phyloP scores from a whole-genome alignment of 2,113 vertebrate species.

The Sceloporus tristichus region DNA sequence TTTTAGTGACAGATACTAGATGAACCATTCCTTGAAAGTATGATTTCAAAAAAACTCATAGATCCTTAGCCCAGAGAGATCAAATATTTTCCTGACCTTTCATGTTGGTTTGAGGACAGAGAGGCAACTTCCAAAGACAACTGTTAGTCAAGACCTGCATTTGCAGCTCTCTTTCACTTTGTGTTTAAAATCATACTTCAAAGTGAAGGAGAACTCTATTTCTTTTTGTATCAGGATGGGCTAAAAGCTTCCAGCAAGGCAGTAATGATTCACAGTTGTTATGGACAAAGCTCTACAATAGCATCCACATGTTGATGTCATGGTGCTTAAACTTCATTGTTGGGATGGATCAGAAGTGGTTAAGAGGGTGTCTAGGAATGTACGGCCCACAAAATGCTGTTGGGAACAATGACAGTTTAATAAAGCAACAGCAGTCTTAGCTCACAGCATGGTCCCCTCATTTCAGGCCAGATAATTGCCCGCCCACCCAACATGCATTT shows the following conservation, averaged over 20 bases:
- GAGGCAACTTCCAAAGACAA: background rate
- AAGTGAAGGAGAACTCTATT: constrained; percentile 17
- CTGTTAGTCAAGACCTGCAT: constrained; percentile 12
- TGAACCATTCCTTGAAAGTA: constrained; percentile 31
- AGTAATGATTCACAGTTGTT: constrained; percentile 31
- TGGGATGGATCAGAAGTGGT: background rate
- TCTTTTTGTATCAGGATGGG: constrained; percentile 11
- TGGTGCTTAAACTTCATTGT: constrained; percentile 4
- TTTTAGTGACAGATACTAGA: constrained; percentile 55
- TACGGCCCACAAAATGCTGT: background rate
- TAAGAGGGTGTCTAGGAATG: constrained; percentile 6
- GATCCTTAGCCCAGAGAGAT: constrained; percentile 32
- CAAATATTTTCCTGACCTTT: background rate
- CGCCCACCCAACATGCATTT: background rate
- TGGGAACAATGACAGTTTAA: background rate
- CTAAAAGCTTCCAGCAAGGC: constrained; percentile 21
- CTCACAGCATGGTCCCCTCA: background rate
- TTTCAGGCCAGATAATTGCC: background rate
- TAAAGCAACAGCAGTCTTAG: background rate
- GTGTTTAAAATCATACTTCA: constrained; percentile 18
- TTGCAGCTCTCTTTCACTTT: constrained; percentile 45
- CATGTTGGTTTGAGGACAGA: constrained; percentile 35
- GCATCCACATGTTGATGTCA: constrained; percentile 3
- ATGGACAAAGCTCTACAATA: background rate
- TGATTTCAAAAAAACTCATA: constrained; percentile 21